Percentiles rank a stretch among this genome's conserved stretches.
Conservation (phyloP, 1,140 invertebrate species). For the Orchesella cincta region DNA sequence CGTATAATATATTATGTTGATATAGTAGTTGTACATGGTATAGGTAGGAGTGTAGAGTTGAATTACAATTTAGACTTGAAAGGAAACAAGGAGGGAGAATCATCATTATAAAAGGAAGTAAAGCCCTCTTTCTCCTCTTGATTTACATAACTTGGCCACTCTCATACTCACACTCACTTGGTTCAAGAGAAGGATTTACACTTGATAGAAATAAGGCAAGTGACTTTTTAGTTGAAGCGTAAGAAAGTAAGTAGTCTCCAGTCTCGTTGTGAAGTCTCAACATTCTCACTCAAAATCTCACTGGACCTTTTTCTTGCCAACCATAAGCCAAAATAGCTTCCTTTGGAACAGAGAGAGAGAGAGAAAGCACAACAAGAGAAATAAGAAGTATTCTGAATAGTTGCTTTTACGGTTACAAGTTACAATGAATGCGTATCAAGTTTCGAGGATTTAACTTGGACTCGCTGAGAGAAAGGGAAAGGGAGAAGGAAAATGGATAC, state of each 20-base stretch:
- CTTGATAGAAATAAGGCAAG: neutral
- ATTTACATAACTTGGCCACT: neutral
- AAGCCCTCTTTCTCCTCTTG: slow-evolving; percentile 2
- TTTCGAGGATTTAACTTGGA: no score
- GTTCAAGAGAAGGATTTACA: neutral
- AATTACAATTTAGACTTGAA: no score
- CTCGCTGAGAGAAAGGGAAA: neutral
- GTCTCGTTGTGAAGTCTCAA: neutral
- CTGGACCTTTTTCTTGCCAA: neutral
- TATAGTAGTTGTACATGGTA: no score
- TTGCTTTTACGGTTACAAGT: neutral
- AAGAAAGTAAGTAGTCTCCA: neutral
- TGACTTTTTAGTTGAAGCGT: slow-evolving; percentile 9
- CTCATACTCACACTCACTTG: no score
- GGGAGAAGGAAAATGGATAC: neutral
- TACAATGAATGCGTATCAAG: no score
- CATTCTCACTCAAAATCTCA: slow-evolving; percentile 10
- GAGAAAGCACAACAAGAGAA: no score
- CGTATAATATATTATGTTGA: no score
- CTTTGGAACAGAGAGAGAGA: no score
- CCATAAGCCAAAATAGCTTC: neutral
- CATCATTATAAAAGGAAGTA: slow-evolving; percentile 8
- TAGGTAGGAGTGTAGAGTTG: no score
- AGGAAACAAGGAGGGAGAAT: neutral
- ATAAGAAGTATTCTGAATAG: neutral